Evolutionary conservation across 2,113 vertebrate genomes (phyloP), one percentile per base, ranked within the genome.

Genomic region (Pluvialis apricaria): DNA sequence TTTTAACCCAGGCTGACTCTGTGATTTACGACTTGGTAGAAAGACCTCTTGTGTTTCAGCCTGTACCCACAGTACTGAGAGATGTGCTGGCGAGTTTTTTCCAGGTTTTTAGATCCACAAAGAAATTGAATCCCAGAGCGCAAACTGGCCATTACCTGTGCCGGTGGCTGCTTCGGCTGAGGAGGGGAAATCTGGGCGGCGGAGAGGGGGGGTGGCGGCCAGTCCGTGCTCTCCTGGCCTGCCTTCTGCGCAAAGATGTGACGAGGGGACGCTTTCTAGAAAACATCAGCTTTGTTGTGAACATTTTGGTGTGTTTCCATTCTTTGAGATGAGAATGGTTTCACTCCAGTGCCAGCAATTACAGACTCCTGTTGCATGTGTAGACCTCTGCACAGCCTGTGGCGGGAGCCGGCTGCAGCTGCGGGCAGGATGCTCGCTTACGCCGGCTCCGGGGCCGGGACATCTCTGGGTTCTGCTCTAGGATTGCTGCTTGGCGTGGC

Each of bases 381-480:
- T 16, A 9, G 47, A 10, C 7, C 32, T 38, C 51, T 0, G 13
- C n/a, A 8, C 1, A 4, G 6, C 17, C 69, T 36, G 24, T 1
- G 6, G 28, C 44, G 69, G 69, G 52, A 40, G 78, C 61, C 38
- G 79, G 69, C 61, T 20, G 38, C 29, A 19, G 26, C 25, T 15
- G 51, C 2, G 5, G 58, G 58, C 68, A 31, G 90, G 58, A 12
- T 42, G 5, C 32, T 32, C 5, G 1, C 20, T 40, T 51, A 12
- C 7, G 0, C 44, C 54, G 10, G 18, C 16, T 11, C 65, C 21
- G 26, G 38, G 20, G 29, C 72, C 34, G 18, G 72, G 42, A 24
- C 10, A 1, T 3, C 57, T 18, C 69, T 13, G 29, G 40, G 28
- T 19, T 40, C 58, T 70, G 49, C 69, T 42, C 40, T 13, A 62